Conservation (phyloP, 2,113 vertebrate species). For the Elephantulus edwardii region DNA sequence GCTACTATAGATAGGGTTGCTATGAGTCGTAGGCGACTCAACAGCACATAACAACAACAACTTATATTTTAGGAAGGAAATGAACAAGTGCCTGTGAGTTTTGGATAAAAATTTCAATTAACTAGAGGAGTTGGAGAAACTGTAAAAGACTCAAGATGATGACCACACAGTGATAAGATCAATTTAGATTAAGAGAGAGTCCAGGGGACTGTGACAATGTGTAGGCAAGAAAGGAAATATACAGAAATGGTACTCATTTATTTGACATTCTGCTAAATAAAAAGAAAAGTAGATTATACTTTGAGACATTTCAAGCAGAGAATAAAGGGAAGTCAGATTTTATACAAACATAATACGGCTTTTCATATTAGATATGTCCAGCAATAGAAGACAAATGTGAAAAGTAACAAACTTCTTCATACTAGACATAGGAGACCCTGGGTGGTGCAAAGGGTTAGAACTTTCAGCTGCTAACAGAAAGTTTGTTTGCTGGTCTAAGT, state of each 20-base stretch:
- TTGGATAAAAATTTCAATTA: neutral
- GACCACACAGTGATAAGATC: neutral
- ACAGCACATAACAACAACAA: too few species aligned
- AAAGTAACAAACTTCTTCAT: neutral
- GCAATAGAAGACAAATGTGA: neutral
- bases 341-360: neutral
- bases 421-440: neutral
- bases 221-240: neutral
- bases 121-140: neutral
- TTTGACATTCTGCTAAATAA: slow-evolving; percentile 36
- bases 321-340: slow-evolving; percentile 1
- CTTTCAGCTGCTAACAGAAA: neutral
- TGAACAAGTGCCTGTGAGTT: slow-evolving; percentile 19
- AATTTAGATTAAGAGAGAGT: neutral
- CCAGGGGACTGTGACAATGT: neutral
- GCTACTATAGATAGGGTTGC: too few species aligned
- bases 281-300: neutral
- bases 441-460: neutral
- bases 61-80: slow-evolving; percentile 9
- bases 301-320: neutral
- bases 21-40: too few species aligned
- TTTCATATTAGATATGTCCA: neutral
- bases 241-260: neutral
- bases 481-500: neutral
- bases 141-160: neutral